phyloP scores from a whole-genome alignment of 1,140 invertebrate genomes.

The Drosophila repletoides region DNA sequence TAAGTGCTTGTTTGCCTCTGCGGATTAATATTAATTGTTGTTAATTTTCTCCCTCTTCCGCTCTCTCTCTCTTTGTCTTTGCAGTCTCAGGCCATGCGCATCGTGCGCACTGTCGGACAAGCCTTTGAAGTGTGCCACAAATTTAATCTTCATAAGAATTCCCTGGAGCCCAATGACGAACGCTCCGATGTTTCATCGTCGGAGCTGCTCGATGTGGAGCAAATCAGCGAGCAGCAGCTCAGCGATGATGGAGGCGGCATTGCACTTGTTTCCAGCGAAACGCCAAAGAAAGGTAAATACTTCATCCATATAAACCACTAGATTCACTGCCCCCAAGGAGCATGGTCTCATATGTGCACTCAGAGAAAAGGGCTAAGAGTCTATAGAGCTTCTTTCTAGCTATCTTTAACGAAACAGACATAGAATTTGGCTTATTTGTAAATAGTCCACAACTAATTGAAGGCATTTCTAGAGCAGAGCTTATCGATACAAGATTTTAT shows the following conservation, averaged over 20 bases:
- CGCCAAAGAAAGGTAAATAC: conserved; percentile 84
- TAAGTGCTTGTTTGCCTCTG: conserved; percentile 50
- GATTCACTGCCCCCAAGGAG: too few relatives aligned
- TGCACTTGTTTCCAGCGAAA: conserved; percentile 49
- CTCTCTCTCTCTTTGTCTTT: conserved; percentile 68
- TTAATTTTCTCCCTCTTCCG: neutral
- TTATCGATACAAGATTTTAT: too few relatives aligned
- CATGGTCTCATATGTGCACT: too few relatives aligned
- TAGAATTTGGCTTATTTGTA: too few relatives aligned
- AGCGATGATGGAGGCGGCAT: conserved; percentile 84
- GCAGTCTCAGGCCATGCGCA: conserved; percentile 98
- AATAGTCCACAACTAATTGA: too few relatives aligned
- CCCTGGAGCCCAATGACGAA: conserved; percentile 85
- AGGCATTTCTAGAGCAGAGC: too few relatives aligned
- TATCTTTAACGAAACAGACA: too few relatives aligned
- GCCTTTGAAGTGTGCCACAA: conserved; percentile 99
- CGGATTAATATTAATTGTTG: conserved; percentile 27
- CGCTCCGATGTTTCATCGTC: conserved; percentile 85
- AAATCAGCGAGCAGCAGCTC: conserved; percentile 83
- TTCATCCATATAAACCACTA: too few relatives aligned
- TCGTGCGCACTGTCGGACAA: conserved; percentile 98
- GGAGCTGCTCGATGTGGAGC: conserved; percentile 83
- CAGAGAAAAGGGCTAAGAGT: too few relatives aligned
- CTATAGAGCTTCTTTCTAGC: too few relatives aligned
- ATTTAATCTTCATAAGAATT: conserved; percentile 86